A percentile compares a stretch with the other conserved stretches of the same genome.
Conservation (phyloP, 2,113 vertebrate genomes). For the Xenopus borealis region DNA sequence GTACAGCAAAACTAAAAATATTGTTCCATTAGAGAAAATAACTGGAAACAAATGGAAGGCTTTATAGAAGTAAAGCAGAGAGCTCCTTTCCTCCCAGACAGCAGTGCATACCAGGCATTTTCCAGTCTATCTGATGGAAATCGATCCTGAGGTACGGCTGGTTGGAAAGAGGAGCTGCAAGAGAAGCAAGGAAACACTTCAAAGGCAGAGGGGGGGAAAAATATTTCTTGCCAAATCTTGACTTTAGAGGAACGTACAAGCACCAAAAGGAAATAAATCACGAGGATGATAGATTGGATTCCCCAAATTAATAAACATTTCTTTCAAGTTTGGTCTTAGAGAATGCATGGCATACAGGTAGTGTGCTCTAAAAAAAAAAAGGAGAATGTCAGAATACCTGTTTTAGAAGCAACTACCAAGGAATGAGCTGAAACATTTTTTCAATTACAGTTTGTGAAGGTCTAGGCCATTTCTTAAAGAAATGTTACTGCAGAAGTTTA, state of each 20-base stretch:
- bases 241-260: neutral
- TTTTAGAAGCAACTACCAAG: too few species aligned
- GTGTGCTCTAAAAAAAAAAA: too few species aligned
- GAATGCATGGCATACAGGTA: neutral
- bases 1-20: neutral
- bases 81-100: neutral
- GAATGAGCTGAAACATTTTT: too few species aligned
- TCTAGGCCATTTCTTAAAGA: too few species aligned
- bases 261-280: slow-evolving; percentile 18
- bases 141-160: slow-evolving; percentile 9
- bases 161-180: neutral
- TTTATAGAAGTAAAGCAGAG: neutral
- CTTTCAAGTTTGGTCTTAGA: neutral
- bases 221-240: slow-evolving; percentile 14
- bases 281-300: slow-evolving; percentile 14
- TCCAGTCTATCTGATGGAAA: slow-evolving; percentile 16
- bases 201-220: slow-evolving; percentile 36
- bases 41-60: neutral
- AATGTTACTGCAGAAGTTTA: too few species aligned
- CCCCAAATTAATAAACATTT: slow-evolving; percentile 3
- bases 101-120: neutral
- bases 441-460: too few species aligned
- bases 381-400: too few species aligned
- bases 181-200: slow-evolving; percentile 46
- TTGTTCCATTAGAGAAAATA: neutral